Evolutionary conservation across 2,113 vertebrate genomes (phyloP), one percentile per base, ranked within the genome.

Genomic region (Tympanuchus pallidicinctus): DNA sequence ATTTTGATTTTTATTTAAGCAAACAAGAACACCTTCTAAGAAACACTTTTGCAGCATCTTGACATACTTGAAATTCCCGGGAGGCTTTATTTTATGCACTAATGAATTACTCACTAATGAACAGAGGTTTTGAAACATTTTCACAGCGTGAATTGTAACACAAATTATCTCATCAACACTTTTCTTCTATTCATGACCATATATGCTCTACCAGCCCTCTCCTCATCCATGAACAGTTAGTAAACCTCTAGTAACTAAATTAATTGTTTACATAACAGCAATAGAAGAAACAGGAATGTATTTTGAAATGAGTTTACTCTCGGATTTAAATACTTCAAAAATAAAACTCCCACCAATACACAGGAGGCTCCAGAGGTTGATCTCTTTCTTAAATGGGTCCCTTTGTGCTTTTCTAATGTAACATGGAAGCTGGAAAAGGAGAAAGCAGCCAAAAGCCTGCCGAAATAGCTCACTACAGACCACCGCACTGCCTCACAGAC

Each of bases 1-100:
- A 79, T 74, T 97, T 82, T 91, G 73, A 47, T 81, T 93, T 65
- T 87, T 83, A 74, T 73, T 89, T 93, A 93, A 94, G 88, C 67
- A 91, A 91, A 72, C 27, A 92, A 86, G 78, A 93, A 90, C 15
- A 89, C 59, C 19, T 80, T 69, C 82, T 86, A 82, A 82, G 66
- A 85, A 95, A 80, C 43, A 40, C 30, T 73, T 93, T 64, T 77
- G 86, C 54, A 76, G 27, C 50, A 43, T 54, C 67, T 32, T 48
- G 48, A 83, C 59, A 72, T 47, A 78, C 34, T 34, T 87, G 70
- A 86, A 76, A 94, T 64, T 78, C 38, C 56, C 79, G 81, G 65
- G n/a, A 88, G 69, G 67, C 89, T 87, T 48, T 3, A 8, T 61
- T 94, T 78, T 45, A 64, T 50, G 76, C 67, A 50, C 47, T 82